These are phyloP conservation scores for Callospermophilus lateralis DNA, from an alignment of 2,113 vertebrate genomes.

Conservation along the genomic window DNA sequence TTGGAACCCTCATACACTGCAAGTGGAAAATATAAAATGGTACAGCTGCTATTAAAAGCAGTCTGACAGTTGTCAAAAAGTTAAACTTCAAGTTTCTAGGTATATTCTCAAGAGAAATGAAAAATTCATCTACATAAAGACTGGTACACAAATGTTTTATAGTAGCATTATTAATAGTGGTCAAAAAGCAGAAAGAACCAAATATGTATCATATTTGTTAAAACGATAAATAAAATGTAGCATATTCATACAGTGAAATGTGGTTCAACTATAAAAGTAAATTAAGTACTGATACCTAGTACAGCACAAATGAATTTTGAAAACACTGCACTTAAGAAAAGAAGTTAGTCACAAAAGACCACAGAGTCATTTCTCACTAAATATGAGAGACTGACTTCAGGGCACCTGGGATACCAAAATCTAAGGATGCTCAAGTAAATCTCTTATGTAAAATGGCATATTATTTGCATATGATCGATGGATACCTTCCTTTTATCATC, in stretches of 20 bases:
- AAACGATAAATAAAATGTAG: background rate
- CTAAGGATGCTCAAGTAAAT: background rate
- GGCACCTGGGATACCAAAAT: background rate
- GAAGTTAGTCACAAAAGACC: background rate
- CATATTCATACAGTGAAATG: background rate
- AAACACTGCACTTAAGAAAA: background rate
- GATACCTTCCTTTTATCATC: background rate
- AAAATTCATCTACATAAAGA: background rate
- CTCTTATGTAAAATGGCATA: background rate
- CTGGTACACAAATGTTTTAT: background rate
- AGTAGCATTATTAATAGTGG: background rate
- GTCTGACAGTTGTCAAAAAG: background rate
- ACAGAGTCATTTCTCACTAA: background rate
- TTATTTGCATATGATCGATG: background rate
- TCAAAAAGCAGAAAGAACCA: background rate
- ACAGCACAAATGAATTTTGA: background rate
- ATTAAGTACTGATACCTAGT: background rate
- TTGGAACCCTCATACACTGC: background rate
- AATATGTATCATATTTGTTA: background rate
- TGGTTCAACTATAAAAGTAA: background rate
- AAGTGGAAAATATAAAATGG: background rate
- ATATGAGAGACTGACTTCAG: background rate
- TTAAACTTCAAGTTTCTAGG: background rate
- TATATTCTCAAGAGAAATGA: background rate
- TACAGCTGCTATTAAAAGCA: background rate